Evolutionary conservation across 1,140 invertebrate genomes (phyloP).

Genomic region (Gonioctena quinquepunctata): DNA sequence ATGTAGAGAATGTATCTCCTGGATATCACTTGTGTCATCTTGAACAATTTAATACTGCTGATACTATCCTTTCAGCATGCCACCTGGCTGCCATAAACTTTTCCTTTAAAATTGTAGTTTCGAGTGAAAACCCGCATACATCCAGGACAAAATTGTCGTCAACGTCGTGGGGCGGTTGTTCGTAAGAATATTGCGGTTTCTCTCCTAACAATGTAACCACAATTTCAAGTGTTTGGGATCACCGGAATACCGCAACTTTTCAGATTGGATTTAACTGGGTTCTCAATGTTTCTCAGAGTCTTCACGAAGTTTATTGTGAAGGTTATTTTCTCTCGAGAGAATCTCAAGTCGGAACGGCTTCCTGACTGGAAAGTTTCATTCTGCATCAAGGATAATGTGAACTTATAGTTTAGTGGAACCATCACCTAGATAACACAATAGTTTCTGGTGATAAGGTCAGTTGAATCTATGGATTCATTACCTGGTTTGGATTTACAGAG

Average conservation of each 20-base stretch:
- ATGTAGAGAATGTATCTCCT: too few species aligned
- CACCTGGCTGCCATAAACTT: not conserved
- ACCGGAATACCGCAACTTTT: not conserved
- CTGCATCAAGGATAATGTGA: not conserved
- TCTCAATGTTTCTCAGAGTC: not conserved
- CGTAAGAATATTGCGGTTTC: not conserved
- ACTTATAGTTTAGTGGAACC: not conserved
- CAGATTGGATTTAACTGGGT: conserved; percentile 9
- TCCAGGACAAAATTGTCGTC: not conserved
- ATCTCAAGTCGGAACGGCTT: not conserved
- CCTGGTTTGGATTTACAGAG: too few species aligned
- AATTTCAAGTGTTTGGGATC: not conserved
- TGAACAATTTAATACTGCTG: too few species aligned
- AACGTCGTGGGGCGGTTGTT: not conserved
- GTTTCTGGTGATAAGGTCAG: not conserved
- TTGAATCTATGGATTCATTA: not conserved
- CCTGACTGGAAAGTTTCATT: not conserved
- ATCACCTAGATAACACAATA: not conserved
- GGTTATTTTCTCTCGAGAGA: conserved; percentile 4
- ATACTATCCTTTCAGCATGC: not conserved
- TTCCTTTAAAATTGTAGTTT: not conserved
- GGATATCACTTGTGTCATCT: too few species aligned
- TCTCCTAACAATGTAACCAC: not conserved
- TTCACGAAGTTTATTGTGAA: conserved; percentile 7
- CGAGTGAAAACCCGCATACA: not conserved